Evolutionary conservation across 2,113 vertebrate genomes (phyloP).

Genomic region (Emydura subglobosa): DNA sequence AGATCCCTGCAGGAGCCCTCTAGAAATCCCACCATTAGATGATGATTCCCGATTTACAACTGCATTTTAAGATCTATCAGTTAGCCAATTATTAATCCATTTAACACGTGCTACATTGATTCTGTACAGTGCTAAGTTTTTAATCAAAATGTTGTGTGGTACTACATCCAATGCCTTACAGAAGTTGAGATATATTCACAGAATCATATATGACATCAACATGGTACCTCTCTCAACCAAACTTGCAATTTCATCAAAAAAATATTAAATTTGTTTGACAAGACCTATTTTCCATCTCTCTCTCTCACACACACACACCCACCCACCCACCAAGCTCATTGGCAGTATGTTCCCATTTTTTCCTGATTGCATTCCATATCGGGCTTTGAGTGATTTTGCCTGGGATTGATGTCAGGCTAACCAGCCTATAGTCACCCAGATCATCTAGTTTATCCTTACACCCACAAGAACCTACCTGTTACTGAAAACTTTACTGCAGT

Average conservation of each 20-base stretch:
- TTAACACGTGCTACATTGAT: neutral
- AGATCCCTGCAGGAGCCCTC: too few species aligned
- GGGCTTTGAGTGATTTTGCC: neutral
- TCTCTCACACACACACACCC: neutral
- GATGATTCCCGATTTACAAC: neutral
- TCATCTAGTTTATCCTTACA: neutral
- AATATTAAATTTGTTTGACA: neutral
- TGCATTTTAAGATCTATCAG: neutral
- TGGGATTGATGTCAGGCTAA: neutral
- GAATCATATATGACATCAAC: neutral
- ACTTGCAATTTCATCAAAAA: neutral
- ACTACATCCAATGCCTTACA: neutral
- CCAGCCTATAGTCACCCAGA: neutral
- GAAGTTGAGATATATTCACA: neutral
- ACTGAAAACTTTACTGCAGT: constrained; percentile 91
- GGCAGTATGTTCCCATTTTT: neutral
- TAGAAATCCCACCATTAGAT: neutral
- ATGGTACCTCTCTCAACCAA: neutral
- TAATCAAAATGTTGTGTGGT: neutral
- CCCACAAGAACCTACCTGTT: constrained; percentile 82
- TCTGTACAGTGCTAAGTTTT: neutral
- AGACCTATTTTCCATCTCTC: neutral
- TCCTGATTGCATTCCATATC: neutral
- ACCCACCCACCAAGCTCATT: neutral
- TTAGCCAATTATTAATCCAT: neutral